Base-by-base conservation (phyloP, 2,113 vertebrate species). In the Montifringilla adamsi region DNA sequence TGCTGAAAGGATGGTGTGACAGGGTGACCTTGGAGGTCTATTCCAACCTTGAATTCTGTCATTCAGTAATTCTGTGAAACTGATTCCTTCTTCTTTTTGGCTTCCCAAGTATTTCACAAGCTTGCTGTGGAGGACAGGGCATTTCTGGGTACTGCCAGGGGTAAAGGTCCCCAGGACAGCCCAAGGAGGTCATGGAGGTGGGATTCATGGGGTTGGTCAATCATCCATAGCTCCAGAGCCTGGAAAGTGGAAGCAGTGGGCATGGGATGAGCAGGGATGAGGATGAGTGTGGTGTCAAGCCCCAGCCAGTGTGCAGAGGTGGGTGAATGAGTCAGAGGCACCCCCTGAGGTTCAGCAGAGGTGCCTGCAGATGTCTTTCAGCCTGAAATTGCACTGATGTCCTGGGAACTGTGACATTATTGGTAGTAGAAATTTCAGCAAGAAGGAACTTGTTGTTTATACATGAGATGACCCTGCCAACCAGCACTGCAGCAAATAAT, bases 241-340 rank as follows among this genome's bases (percentile, higher is more conserved):
- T 93, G 78, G 60, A 77, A 78, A 84, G 26, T 0, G 0, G 14
- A 3, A 6, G 15, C 6, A 33, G 26, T 5, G 13, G 30, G 11
- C 69, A 70, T 27, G 22, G 43, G 52, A 49, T 2, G 3, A 46
- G 60, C 22, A 79, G 9, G 2, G 10, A 18, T 1, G 31, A 78
- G 43, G 28, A 53, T 49, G 41, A 84, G 50, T 44, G 58, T 27
- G 20, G 62, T 53, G 75, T 89, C 56, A 41, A 50, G 23, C 7
- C 20, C 14, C 47, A 66, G 46, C 2, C 2, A 9, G 18, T 1
- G 2, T 27, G 26, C 44, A 58, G 22, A 84, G 28, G 3, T 49
- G n/a, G 7, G 10, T 83, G 55, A 66, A 39, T 0, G 0, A 73
- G n/a, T 47, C 86, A 89, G 41, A 82, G 6, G 33, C 28, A 59